These are phyloP conservation scores for Eupithecia inturbata DNA, from an alignment of 2,888 invertebrate genomes.

Conservation along the genomic window DNA sequence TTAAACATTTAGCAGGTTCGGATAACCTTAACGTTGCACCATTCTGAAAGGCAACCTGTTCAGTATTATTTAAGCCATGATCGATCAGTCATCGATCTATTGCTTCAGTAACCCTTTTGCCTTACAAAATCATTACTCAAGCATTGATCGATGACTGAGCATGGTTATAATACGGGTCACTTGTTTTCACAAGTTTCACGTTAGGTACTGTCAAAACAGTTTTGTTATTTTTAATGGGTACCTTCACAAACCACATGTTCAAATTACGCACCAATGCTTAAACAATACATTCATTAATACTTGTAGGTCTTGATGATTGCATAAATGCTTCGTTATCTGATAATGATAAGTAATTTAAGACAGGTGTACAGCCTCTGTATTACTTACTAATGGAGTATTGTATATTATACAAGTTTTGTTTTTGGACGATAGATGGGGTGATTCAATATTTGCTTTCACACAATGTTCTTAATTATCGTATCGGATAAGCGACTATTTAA, in stretches of 20 bases:
- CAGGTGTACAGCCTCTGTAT: conserved; percentile 24
- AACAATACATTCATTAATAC: conserved; percentile 52
- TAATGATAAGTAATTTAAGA: conserved; percentile 15
- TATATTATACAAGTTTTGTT: conserved; percentile 34
- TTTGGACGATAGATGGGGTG: conserved; percentile 22
- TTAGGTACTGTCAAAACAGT: too few relatives aligned
- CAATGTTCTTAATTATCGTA: conserved; percentile 46
- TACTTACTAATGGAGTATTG: conserved; percentile 50
- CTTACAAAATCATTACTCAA: too few relatives aligned
- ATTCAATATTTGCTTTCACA: conserved; percentile 36
- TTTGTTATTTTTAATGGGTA: too few relatives aligned
- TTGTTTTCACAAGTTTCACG: neutral
- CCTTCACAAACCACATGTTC: conserved; percentile 10
- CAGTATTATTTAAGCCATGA: too few relatives aligned
- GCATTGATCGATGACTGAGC: too few relatives aligned
- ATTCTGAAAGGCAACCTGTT: neutral
- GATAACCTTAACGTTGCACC: neutral
- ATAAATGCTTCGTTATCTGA: conserved; percentile 45
- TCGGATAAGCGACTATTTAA: conserved; percentile 30
- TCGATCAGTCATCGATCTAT: too few relatives aligned
- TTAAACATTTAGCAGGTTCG: neutral
- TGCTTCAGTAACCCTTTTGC: too few relatives aligned
- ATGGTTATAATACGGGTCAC: too few relatives aligned
- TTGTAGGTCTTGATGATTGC: conserved; percentile 37
- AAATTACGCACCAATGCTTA: conserved; percentile 1